Percentiles rank a stretch among this genome's conserved stretches.
Evolutionary conservation across 2,113 vertebrate species (phyloP).

Genomic region (Pundamilia nyererei): DNA sequence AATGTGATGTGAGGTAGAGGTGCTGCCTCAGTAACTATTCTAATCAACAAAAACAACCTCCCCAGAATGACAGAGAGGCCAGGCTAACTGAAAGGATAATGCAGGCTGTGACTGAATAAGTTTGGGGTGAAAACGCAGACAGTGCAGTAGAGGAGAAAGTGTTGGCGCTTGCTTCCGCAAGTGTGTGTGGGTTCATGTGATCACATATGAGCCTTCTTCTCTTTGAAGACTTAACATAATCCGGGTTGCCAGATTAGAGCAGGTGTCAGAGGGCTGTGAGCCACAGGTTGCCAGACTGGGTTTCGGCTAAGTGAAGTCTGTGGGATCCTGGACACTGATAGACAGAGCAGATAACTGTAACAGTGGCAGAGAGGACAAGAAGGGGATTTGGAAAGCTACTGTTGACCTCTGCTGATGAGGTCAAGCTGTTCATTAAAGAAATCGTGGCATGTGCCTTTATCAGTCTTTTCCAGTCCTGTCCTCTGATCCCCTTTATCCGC

Average conservation of each 20-base stretch:
- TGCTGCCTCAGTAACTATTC: neutral
- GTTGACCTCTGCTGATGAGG: constrained; percentile 67
- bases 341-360: constrained; percentile 57
- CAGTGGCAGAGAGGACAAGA: constrained; percentile 30
- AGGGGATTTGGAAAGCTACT: constrained; percentile 55
- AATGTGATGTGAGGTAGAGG: neutral
- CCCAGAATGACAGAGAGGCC: neutral
- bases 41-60: neutral
- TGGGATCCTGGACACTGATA: constrained; percentile 56
- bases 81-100: neutral
- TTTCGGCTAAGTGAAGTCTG: constrained; percentile 51
- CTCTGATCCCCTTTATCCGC: constrained; percentile 64
- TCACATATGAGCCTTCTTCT: constrained; percentile 27
- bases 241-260: constrained; percentile 61
- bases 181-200: constrained; percentile 9
- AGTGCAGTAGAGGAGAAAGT: neutral
- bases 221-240: constrained; percentile 56
- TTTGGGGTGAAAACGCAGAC: neutral
- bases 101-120: neutral
- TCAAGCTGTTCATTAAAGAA: constrained; percentile 71
- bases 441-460: constrained; percentile 60
- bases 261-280: constrained; percentile 43
- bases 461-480: constrained; percentile 56
- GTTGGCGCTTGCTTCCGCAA: neutral
- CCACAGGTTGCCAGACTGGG: constrained; percentile 53